Evolutionary conservation across 2,888 invertebrate species (phyloP).

Genomic region (Tenodera sinensis): DNA sequence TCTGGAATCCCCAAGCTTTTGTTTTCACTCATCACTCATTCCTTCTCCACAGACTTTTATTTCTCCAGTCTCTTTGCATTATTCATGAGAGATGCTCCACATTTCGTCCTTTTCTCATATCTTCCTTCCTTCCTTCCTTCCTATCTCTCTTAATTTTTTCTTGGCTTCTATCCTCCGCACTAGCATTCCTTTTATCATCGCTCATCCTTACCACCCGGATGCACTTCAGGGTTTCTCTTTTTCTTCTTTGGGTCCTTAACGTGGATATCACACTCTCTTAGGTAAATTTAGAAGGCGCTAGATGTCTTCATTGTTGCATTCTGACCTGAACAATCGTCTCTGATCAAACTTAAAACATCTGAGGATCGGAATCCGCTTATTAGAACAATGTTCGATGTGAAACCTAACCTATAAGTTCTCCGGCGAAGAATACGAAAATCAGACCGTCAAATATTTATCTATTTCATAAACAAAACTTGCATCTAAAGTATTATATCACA

Average conservation of each 20-base stretch:
- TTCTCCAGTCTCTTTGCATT: slow-evolving; percentile 17
- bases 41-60: slow-evolving; percentile 16
- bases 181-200: not conserved
- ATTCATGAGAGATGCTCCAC: slow-evolving; percentile 9
- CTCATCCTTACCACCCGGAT: not conserved
- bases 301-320: not conserved
- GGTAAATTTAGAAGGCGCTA: not conserved
- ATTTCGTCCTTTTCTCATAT: not conserved
- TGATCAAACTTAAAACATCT: too few relatives aligned
- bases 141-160: not conserved
- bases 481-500: too few relatives aligned
- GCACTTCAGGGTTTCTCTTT: not conserved
- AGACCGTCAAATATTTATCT: too few relatives aligned
- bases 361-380: too few relatives aligned
- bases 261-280: not conserved
- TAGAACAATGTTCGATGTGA: too few relatives aligned
- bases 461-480: too few relatives aligned
- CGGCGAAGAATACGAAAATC: too few relatives aligned
- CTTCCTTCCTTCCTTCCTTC: not conserved
- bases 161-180: not conserved
- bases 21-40: slow-evolving; percentile 24
- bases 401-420: too few relatives aligned
- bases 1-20: slow-evolving; percentile 17
- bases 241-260: not conserved
- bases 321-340: too few relatives aligned